Evolutionary conservation across 2,888 invertebrate species (phyloP).

Genomic region (Acanthacorydalis orientalis): DNA sequence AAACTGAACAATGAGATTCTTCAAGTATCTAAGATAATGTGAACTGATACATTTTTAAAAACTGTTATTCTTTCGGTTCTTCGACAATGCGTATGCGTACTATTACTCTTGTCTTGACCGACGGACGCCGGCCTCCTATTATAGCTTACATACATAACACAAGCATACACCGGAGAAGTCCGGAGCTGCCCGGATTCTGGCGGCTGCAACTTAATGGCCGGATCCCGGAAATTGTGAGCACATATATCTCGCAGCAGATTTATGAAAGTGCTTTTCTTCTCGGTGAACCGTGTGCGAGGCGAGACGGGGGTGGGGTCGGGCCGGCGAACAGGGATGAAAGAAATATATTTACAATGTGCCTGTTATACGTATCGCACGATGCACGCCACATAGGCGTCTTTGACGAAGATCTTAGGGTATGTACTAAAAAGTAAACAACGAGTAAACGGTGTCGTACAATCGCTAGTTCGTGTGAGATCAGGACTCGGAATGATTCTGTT

Average conservation of each 20-base stretch:
- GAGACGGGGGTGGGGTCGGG: background rate
- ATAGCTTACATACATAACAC: no score
- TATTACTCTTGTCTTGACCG: no score
- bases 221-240: slow-evolving; percentile 82
- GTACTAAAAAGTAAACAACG: no score
- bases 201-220: slow-evolving; percentile 52
- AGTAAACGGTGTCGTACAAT: no score
- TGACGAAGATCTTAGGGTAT: background rate
- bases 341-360: slow-evolving; percentile 6
- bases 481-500: no score
- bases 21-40: no score
- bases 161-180: no score
- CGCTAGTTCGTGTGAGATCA: background rate
- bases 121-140: no score
- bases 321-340: slow-evolving; percentile 1
- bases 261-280: slow-evolving; percentile 61
- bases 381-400: background rate
- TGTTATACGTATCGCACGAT: background rate
- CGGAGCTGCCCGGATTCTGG: slow-evolving; percentile 10
- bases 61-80: no score
- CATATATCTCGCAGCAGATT: slow-evolving; percentile 80
- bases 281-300: slow-evolving; percentile 11
- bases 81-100: no score
- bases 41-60: no score
- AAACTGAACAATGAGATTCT: no score